Evolutionary conservation across 2,113 vertebrate genomes (phyloP).

Genomic region (Scopus umbretta): DNA sequence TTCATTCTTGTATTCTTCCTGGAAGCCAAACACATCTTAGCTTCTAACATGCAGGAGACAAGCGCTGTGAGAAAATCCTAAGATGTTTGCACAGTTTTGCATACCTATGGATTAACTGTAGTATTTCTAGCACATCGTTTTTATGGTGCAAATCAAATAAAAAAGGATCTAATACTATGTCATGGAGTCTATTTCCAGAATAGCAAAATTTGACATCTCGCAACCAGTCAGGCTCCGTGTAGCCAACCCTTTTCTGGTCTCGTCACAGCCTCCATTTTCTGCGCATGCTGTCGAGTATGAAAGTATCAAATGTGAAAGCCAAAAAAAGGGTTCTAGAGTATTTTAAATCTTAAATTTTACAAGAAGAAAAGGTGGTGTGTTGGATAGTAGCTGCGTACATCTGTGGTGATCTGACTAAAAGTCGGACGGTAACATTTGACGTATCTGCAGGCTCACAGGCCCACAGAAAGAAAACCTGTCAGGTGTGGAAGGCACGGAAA

Average conservation of each 20-base stretch:
- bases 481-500: background rate
- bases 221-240: background rate
- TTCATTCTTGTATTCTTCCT: background rate
- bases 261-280: background rate
- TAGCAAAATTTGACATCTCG: background rate
- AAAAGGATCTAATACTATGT: background rate
- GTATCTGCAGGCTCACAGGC: background rate
- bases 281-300: background rate
- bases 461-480: background rate
- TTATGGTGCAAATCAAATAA: background rate
- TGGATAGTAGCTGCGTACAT: fast-evolving
- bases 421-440: background rate
- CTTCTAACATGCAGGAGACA: background rate
- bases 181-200: background rate
- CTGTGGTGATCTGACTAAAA: background rate
- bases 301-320: background rate
- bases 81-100: background rate
- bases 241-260: background rate
- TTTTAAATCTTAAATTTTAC: too few species aligned
- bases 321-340: background rate
- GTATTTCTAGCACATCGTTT: background rate
- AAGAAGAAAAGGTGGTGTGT: background rate
- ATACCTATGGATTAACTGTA: background rate
- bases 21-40: background rate
- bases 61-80: background rate